Percentiles rank a stretch among this genome's conserved stretches.
Evolutionary conservation across 1,140 invertebrate species (phyloP).

Genomic region (Belonocnema kinseyi): DNA sequence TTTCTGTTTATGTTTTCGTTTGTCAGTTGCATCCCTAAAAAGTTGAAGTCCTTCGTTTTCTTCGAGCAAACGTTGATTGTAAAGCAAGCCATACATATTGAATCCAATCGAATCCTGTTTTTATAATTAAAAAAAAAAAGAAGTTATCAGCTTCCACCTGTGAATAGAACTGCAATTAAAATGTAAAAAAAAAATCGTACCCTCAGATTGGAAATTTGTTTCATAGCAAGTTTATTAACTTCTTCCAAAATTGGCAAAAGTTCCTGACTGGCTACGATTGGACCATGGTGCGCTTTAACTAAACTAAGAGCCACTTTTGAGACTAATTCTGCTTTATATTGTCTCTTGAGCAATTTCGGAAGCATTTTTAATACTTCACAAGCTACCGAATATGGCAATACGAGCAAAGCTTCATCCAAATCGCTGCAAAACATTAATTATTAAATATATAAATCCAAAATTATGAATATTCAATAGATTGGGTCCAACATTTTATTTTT

Average conservation of each 20-base stretch:
- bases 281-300: slow-evolving; percentile 89
- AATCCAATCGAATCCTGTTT: slow-evolving; percentile 89
- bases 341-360: slow-evolving; percentile 80
- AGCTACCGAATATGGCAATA: slow-evolving; percentile 89
- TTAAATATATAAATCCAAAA: neutral
- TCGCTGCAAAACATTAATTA: slow-evolving; percentile 80
- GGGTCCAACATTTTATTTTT: no score
- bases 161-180: slow-evolving; percentile 16
- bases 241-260: slow-evolving; percentile 83
- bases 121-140: slow-evolving; percentile 51
- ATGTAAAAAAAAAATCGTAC: slow-evolving; percentile 73
- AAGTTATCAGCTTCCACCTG: slow-evolving; percentile 30
- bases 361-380: slow-evolving; percentile 87
- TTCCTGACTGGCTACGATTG: slow-evolving; percentile 83
- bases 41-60: slow-evolving; percentile 86
- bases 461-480: no score
- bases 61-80: slow-evolving; percentile 87
- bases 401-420: slow-evolving; percentile 90
- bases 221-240: slow-evolving; percentile 78
- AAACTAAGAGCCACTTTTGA: slow-evolving; percentile 87
- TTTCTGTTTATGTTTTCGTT: slow-evolving; percentile 81
- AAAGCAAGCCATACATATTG: slow-evolving; percentile 89
- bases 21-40: slow-evolving; percentile 87
- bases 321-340: slow-evolving; percentile 85
- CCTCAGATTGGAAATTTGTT: slow-evolving; percentile 79